A percentile compares a stretch with the other conserved stretches of the same genome.
Conservation (phyloP, 2,888 invertebrate genomes). For the Pharmacophagus antenor region DNA sequence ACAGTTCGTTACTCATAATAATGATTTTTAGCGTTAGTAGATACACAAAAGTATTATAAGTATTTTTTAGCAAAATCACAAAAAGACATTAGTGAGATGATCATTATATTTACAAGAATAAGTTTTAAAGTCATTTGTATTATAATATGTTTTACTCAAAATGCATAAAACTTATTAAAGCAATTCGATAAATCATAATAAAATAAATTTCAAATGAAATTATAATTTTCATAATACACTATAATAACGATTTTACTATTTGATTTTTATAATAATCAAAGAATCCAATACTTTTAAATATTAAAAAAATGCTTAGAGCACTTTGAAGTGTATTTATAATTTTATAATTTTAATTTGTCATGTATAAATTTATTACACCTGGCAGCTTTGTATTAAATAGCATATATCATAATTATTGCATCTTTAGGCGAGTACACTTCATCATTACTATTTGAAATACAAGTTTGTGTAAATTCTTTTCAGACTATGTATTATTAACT, state of each 20-base stretch:
- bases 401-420: not conserved
- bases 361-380: not conserved
- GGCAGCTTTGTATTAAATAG: not conserved
- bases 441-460: not conserved
- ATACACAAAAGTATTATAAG: slow-evolving; percentile 35
- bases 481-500: not conserved
- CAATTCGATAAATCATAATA: too few relatives aligned
- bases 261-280: not conserved
- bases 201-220: not conserved
- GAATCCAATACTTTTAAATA: not conserved
- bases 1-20: not conserved
- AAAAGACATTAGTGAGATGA: slow-evolving; percentile 77
- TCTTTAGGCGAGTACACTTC: not conserved
- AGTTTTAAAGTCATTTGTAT: not conserved
- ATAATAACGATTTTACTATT: too few relatives aligned
- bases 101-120: slow-evolving; percentile 22
- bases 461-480: not conserved
- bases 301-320: not conserved
- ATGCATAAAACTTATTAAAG: not conserved
- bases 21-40: slow-evolving; percentile 18
- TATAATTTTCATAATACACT: not conserved
- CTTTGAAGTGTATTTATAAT: not conserved
- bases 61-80: slow-evolving; percentile 46
- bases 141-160: too few relatives aligned
- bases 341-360: not conserved